Percentiles rank a stretch among this genome's conserved stretches.
phyloP scores from a whole-genome alignment of 2,113 vertebrate genomes.

The Tympanuchus pallidicinctus region DNA sequence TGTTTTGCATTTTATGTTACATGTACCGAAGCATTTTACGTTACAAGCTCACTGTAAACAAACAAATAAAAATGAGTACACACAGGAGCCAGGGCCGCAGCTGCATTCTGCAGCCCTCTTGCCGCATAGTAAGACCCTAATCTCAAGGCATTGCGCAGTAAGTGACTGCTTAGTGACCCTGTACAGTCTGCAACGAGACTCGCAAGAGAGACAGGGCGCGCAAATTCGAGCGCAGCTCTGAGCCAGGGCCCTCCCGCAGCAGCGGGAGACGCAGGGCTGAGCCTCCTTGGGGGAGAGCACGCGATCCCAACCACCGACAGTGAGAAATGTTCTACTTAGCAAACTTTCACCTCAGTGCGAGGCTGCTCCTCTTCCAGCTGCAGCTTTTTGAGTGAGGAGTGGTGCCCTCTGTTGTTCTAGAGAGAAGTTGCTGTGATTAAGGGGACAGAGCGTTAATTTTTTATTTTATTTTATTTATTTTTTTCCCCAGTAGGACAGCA shows the following conservation, averaged over 20 bases:
- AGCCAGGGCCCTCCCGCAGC: neutral
- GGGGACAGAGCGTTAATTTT: neutral
- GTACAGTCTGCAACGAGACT: neutral
- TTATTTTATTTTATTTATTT: neutral
- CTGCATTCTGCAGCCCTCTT: neutral
- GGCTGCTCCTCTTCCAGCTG: neutral
- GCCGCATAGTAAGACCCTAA: neutral
- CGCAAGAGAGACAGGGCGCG: neutral
- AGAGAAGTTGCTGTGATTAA: neutral
- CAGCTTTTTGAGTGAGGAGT: neutral
- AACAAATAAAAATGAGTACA: neutral
- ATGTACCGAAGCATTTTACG: neutral
- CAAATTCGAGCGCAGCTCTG: neutral
- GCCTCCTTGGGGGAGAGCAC: neutral
- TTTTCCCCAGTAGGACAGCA: neutral
- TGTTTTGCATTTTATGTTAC: neutral
- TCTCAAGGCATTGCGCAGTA: neutral
- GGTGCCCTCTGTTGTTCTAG: slow-evolving; percentile 36
- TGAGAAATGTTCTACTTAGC: neutral
- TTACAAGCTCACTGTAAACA: neutral
- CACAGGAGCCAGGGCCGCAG: neutral
- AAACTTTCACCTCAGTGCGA: neutral
- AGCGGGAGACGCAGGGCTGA: neutral
- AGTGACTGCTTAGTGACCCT: neutral
- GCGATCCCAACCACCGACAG: neutral